phyloP scores from a whole-genome alignment of 1,140 invertebrate genomes.

The Drusus annulatus region DNA sequence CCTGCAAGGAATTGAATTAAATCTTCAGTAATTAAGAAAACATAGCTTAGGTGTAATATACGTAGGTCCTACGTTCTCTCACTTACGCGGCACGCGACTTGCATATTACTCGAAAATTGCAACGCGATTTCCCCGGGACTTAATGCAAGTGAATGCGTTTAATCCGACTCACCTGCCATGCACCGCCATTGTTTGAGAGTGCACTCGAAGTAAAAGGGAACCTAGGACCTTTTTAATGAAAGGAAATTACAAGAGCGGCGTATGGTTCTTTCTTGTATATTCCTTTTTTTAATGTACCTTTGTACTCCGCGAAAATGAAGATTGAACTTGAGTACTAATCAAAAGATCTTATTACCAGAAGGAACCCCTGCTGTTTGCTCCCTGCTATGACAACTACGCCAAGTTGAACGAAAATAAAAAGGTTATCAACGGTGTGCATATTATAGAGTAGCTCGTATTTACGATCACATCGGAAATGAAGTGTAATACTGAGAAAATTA shows the following conservation, averaged over 20 bases:
- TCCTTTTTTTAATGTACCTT: not conserved
- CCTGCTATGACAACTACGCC: too few species aligned
- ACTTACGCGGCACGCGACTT: conserved; percentile 1
- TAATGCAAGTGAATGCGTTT: conserved; percentile 20
- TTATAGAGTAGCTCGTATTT: too few species aligned
- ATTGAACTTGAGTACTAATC: not conserved
- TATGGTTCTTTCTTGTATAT: not conserved
- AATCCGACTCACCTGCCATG: conserved; percentile 18
- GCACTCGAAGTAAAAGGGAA: conserved; percentile 1
- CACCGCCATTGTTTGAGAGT: conserved; percentile 5
- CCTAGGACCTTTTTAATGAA: conserved; percentile 18
- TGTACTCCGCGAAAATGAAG: not conserved
- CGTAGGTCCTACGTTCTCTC: not conserved
- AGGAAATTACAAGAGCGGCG: conserved; percentile 1
- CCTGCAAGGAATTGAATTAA: conserved; percentile 36
- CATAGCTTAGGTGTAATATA: not conserved
- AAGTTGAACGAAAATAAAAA: too few species aligned
- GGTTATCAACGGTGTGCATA: too few species aligned
- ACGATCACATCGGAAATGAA: too few species aligned
- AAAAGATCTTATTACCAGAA: too few species aligned
- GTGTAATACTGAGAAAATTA: too few species aligned
- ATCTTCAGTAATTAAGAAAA: conserved; percentile 9
- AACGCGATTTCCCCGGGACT: conserved; percentile 16
- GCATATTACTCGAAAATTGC: conserved; percentile 27
- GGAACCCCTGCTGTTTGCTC: too few species aligned